A percentile compares a stretch with the other conserved stretches of the same genome.
These are phyloP conservation scores for Rhogogaster chlorosoma DNA, from an alignment of 2,888 invertebrate genomes.

Conservation along the genomic window DNA sequence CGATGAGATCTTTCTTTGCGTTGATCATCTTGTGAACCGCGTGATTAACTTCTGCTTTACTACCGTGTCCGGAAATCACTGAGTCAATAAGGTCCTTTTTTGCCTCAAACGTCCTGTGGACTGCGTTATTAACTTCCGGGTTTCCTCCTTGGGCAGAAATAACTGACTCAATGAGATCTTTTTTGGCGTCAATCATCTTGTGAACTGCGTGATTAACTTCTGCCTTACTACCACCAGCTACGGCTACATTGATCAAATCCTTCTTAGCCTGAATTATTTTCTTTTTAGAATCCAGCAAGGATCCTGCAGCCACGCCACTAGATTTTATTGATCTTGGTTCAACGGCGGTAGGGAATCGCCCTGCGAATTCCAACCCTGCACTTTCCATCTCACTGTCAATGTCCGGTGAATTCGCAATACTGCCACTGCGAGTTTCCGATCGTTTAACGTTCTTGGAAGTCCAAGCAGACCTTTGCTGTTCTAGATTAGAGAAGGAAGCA, in stretches of 20 bases:
- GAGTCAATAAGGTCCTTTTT: constrained; percentile 29
- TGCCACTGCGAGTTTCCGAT: background rate
- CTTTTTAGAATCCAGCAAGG: constrained; percentile 9
- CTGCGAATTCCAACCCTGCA: constrained; percentile 2
- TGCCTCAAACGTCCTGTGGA: background rate
- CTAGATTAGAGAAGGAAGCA: background rate
- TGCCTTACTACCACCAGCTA: background rate
- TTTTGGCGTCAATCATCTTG: constrained; percentile 25
- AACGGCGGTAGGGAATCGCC: background rate
- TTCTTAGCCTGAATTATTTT: constrained; percentile 33
- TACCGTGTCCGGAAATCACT: background rate
- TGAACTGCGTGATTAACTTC: constrained; percentile 20
- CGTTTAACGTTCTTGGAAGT: background rate
- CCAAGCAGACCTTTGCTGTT: background rate
- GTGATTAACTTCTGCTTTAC: background rate
- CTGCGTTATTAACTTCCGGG: background rate
- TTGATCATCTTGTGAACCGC: constrained; percentile 8
- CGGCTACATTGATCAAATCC: constrained; percentile 8
- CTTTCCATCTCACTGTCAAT: constrained; percentile 22
- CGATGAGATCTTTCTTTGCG: constrained; percentile 28
- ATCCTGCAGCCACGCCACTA: background rate
- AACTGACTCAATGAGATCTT: constrained; percentile 30
- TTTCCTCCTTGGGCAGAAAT: background rate
- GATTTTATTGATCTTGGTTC: constrained; percentile 17
- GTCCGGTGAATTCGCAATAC: background rate